Base-by-base conservation (phyloP, 2,888 invertebrate species). In the Eupsilia transversa region DNA sequence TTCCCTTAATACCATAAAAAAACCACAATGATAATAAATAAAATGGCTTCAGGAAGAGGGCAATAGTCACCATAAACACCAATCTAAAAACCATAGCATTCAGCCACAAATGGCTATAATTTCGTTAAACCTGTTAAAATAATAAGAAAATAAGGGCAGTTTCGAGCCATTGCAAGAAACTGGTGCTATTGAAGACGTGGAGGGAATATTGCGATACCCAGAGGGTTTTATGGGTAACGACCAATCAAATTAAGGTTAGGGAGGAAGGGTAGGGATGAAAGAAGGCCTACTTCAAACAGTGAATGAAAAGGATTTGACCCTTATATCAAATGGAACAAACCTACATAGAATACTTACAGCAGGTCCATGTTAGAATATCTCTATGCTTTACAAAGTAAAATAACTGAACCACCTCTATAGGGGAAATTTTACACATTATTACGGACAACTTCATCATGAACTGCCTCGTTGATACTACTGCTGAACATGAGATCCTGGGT, bases 231-330 rank as follows among this genome's bases (percentile, higher is more conserved):
- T 68, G 64, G 70, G 67, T 74, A 84, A 84, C 85, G 79, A 82
- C 79, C 83, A 79, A 79, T 84, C 83, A 82, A 79, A 85, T 84
- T 72, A 79, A 23, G 64, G 64, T 71, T 72, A 41, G 43, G 20
- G 46, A 43, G n/a, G n/a, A 27, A 33, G 56, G 54, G 17, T 14
- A 56, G 10, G 3, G 41, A 43, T 14, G n/a, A 54, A 33, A 72
- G 68, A 72, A 80, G 54, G 46, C 10, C n/a, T 27, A 27, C 35
- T 66, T 30, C 10, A 56, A 64, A 60, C 2, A 23, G 1, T 46
- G 30, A 63, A 70, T 72, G 27, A 41, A 59, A 65, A 49, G 6
- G 30, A 38, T 52, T 38, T 23, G 33, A 46, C n/a, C n/a, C 30
- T 69, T 70, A 56, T 56, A 46, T 41, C 17, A 49, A 46, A 38